Conservation (phyloP, 2,113 vertebrate species). For the Mungos mungo region DNA sequence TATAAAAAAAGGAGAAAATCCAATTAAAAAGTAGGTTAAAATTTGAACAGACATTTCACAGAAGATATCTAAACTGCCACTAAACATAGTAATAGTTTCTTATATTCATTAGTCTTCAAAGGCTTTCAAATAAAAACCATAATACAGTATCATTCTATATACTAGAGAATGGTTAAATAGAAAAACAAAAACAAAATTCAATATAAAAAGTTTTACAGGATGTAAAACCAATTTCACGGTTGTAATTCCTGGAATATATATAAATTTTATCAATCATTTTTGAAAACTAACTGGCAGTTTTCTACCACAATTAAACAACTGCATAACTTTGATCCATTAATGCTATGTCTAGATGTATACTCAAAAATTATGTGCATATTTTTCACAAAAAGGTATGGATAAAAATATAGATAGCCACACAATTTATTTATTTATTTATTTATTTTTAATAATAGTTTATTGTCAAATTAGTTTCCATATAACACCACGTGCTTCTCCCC, state of each 20-base stretch:
- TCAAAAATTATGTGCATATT: too few species aligned
- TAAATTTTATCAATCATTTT: background rate
- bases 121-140: background rate
- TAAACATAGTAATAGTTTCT: background rate
- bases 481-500: too few species aligned
- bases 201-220: background rate
- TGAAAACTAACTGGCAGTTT: background rate
- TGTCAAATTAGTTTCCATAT: too few species aligned
- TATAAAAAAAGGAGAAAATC: background rate
- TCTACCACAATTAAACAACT: background rate
- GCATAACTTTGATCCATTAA: too few species aligned
- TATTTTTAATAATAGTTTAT: too few species aligned
- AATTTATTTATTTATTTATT: too few species aligned
- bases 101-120: background rate
- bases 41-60: background rate
- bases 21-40: background rate
- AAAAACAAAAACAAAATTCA: background rate
- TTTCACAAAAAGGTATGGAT: too few species aligned
- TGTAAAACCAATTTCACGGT: background rate
- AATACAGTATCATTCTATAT: background rate
- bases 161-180: background rate
- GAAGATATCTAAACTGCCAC: background rate
- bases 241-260: background rate
- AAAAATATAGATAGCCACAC: background rate
- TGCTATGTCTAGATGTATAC: too few species aligned